Evolutionary conservation across 2,797 vertebrate genomes (phyloP).

Genomic region (Smutsia gigantea): DNA sequence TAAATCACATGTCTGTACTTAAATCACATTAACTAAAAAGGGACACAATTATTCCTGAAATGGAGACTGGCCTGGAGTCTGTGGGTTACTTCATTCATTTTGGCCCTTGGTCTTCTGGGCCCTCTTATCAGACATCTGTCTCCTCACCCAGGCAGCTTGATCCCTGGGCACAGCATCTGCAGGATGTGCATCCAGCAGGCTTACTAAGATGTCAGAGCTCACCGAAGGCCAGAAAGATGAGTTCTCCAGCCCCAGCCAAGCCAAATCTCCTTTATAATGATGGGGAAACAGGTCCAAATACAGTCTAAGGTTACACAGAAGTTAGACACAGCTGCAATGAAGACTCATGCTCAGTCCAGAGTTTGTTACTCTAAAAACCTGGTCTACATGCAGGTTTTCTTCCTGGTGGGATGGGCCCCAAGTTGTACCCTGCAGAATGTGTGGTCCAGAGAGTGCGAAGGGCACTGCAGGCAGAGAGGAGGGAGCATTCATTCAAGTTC

Average conservation of each 20-base stretch:
- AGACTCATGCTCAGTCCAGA: not conserved
- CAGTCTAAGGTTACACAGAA: not conserved
- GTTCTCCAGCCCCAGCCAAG: not conserved
- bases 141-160: not conserved
- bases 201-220: not conserved
- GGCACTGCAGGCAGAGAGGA: not conserved
- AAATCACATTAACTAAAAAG: conserved; percentile 16
- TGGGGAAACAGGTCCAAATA: not conserved
- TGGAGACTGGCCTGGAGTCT: not conserved
- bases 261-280: not conserved
- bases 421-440: not conserved
- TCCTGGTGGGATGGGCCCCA: not conserved
- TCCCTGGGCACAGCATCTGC: not conserved
- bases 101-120: not conserved
- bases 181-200: not conserved
- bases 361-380: not conserved
- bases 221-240: not conserved
- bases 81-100: not conserved
- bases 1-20: not conserved
- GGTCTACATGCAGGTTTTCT: not conserved
- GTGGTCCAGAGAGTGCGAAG: not conserved
- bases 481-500: not conserved
- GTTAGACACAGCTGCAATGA: not conserved
- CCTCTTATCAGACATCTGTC: not conserved
- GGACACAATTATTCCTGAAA: not conserved